Conservation (phyloP, 2,797 vertebrate genomes). For the Darevskia mixta region DNA sequence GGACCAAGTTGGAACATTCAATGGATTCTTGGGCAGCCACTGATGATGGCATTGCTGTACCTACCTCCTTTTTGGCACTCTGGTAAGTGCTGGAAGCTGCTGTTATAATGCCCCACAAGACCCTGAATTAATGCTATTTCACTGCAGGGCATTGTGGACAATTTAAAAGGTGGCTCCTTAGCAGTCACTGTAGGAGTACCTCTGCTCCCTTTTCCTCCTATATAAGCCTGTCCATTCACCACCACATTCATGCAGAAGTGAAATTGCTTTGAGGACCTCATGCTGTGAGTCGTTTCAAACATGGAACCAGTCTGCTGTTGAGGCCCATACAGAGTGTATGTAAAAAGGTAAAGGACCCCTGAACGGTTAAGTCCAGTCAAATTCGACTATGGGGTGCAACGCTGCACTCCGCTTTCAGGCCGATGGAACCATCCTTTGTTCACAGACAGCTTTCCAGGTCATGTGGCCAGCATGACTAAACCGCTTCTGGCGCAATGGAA, state of each 20-base stretch:
- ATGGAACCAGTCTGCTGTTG: neutral
- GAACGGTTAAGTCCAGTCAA: too few species aligned
- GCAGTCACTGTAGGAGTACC: neutral
- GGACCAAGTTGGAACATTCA: neutral
- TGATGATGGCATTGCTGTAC: too few species aligned
- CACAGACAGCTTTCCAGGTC: too few species aligned
- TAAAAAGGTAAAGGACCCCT: neutral
- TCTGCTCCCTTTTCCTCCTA: neutral
- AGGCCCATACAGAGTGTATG: neutral
- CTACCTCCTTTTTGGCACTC: neutral
- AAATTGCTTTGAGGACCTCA: neutral
- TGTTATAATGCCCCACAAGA: neutral
- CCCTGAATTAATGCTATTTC: neutral
- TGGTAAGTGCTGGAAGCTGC: neutral
- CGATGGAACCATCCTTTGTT: fast-evolving
- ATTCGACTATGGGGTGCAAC: too few species aligned
- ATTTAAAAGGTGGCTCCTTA: neutral
- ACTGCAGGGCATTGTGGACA: neutral
- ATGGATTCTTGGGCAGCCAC: neutral
- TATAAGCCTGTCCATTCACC: neutral
- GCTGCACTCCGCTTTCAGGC: too few species aligned
- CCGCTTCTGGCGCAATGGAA: too few species aligned
- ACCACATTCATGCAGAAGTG: neutral
- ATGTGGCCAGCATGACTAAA: too few species aligned
- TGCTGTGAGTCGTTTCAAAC: neutral